A percentile compares a stretch with the other conserved stretches of the same genome.
Conservation (phyloP, 2,888 invertebrate genomes). For the Apamea anceps region DNA sequence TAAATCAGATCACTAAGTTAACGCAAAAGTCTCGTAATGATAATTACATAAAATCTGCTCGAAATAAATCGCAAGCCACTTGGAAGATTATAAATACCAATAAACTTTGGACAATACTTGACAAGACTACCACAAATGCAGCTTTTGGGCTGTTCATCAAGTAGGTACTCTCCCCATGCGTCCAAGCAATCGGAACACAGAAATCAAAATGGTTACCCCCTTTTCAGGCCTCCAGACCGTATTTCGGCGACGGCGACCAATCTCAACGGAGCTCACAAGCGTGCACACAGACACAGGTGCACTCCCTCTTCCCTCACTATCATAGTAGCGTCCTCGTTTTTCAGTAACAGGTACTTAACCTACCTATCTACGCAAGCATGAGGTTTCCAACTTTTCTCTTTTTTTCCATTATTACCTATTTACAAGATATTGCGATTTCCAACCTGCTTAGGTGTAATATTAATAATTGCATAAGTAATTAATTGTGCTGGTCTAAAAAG, state of each 20-base stretch:
- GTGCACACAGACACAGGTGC: too few species aligned
- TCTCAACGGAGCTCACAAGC: too few species aligned
- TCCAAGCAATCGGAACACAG: background rate
- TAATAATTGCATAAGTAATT: background rate
- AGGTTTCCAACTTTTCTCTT: background rate
- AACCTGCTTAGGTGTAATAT: background rate
- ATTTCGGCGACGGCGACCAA: too few species aligned
- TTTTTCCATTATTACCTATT: background rate
- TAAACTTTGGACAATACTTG: too few species aligned
- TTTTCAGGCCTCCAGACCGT: background rate
- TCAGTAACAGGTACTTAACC: background rate
- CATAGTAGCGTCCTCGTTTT: background rate
- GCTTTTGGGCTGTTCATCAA: background rate
- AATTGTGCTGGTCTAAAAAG: background rate
- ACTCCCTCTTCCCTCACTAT: too few species aligned
- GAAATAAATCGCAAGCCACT: conserved; percentile 7
- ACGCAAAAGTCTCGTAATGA: background rate
- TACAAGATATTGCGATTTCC: background rate
- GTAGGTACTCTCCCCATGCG: background rate
- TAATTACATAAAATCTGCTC: conserved; percentile 6
- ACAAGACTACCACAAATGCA: background rate
- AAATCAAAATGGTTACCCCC: background rate
- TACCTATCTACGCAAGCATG: background rate
- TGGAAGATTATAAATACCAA: conserved; percentile 4
- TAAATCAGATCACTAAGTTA: conserved; percentile 12